These are phyloP conservation scores for Myotis brandtii DNA, from an alignment of 2,113 vertebrate species.

Conservation along the genomic window DNA sequence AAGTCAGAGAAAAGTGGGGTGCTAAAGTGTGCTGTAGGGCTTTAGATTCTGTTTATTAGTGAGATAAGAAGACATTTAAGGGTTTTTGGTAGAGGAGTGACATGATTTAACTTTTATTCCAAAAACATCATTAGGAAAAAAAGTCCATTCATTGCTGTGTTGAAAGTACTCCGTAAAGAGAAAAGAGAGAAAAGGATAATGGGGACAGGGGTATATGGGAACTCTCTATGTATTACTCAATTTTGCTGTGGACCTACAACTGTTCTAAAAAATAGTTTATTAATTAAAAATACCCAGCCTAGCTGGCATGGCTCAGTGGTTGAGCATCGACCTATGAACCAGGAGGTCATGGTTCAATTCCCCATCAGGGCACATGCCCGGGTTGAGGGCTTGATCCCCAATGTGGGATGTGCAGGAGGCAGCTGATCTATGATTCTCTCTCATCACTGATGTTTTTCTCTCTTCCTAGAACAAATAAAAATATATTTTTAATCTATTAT, in stretches of 20 bases:
- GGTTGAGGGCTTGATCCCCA: no score
- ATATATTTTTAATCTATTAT: neutral
- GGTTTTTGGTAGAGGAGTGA: neutral
- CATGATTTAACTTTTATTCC: constrained; percentile 43
- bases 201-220: neutral
- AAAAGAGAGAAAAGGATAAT: neutral
- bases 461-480: neutral
- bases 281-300: neutral
- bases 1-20: neutral
- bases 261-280: neutral
- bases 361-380: no score
- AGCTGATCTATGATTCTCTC: no score
- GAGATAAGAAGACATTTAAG: neutral
- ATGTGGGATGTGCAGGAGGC: no score
- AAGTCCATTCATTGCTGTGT: neutral
- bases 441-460: no score
- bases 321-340: no score
- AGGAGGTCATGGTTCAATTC: no score
- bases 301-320: no score
- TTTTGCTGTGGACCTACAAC: neutral
- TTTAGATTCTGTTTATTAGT: neutral
- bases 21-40: neutral
- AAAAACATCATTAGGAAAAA: constrained; percentile 23
- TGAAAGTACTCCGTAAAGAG: neutral
- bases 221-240: neutral